phyloP scores from a whole-genome alignment of 2,113 vertebrate genomes.

The Ctenodactylus gundi region DNA sequence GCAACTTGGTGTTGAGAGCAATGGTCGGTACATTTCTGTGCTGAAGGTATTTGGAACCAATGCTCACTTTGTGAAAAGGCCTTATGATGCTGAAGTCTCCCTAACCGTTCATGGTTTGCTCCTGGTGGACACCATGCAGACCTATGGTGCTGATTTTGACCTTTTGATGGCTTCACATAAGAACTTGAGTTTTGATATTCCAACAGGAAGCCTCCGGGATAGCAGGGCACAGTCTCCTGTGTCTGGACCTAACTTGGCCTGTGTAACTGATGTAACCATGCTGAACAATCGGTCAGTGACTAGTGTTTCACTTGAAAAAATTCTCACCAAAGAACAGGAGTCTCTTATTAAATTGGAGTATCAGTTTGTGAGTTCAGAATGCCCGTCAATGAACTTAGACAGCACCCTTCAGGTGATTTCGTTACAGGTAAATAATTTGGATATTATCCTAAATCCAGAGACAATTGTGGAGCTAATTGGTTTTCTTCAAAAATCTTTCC shows the following conservation, averaged over 20 bases:
- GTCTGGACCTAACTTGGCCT: conserved; percentile 55
- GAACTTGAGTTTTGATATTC: conserved; percentile 95
- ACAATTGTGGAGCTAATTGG: conserved; percentile 97
- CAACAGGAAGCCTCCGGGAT: conserved; percentile 93
- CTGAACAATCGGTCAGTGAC: not conserved
- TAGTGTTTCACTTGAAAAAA: conserved; percentile 37
- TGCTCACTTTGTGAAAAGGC: conserved; percentile 96
- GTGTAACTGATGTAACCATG: conserved; percentile 15
- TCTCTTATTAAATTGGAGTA: conserved; percentile 96
- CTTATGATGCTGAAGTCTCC: conserved; percentile 95
- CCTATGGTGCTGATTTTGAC: conserved; percentile 96
- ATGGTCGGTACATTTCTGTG: conserved; percentile 95
- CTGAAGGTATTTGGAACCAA: conserved; percentile 98
- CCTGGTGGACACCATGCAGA: conserved; percentile 97
- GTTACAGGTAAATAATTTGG: conserved; percentile 96
- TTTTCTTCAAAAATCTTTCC: conserved; percentile 98
- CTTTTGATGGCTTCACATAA: conserved; percentile 98
- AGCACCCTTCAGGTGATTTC: conserved; percentile 95
- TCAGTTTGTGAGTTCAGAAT: conserved; percentile 98
- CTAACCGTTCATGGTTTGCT: conserved; percentile 96
- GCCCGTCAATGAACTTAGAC: conserved; percentile 95
- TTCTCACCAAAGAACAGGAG: conserved; percentile 88
- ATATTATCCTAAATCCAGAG: conserved; percentile 98
- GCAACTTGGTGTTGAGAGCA: conserved; percentile 97
- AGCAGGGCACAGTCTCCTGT: conserved; percentile 92